Conservation (phyloP, 2,888 invertebrate species). For the Pycnomerus fuliginosus region DNA sequence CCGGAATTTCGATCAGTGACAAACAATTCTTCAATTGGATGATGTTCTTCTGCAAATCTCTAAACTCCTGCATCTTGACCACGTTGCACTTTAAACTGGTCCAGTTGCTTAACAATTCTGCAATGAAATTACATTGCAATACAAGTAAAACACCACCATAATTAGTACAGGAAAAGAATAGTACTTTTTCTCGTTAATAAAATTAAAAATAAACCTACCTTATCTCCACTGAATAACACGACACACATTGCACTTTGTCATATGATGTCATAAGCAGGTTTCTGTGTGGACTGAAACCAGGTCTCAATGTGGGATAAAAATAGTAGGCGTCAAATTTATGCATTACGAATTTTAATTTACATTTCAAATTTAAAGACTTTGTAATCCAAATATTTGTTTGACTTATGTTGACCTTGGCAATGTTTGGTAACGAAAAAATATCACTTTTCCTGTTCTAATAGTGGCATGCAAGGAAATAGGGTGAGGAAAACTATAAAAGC, state of each 20-base stretch:
- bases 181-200: conserved; percentile 8
- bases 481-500: conserved; percentile 32
- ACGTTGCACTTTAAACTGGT: conserved; percentile 52
- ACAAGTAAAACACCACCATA: neutral
- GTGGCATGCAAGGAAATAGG: conserved; percentile 19
- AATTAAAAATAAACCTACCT: conserved; percentile 15
- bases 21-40: conserved; percentile 48
- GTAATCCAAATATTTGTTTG: conserved; percentile 1
- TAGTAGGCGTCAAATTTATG: conserved; percentile 17
- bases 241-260: conserved; percentile 8
- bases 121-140: conserved; percentile 22
- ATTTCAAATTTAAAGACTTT: conserved; percentile 6
- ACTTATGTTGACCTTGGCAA: neutral
- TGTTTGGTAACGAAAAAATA: neutral
- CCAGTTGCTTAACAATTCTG: conserved; percentile 57
- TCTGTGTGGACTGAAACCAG: conserved; percentile 8
- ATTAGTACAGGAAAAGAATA: conserved; percentile 18
- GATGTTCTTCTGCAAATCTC: conserved; percentile 49
- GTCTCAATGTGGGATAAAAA: neutral
- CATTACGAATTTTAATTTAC: conserved; percentile 3
- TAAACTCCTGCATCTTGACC: conserved; percentile 48
- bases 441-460: neutral
- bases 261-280: conserved; percentile 7
- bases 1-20: conserved; percentile 39
- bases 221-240: conserved; percentile 3